These are phyloP conservation scores for Murina feae DNA, from an alignment of 2,113 vertebrate genomes.

Conservation along the genomic window DNA sequence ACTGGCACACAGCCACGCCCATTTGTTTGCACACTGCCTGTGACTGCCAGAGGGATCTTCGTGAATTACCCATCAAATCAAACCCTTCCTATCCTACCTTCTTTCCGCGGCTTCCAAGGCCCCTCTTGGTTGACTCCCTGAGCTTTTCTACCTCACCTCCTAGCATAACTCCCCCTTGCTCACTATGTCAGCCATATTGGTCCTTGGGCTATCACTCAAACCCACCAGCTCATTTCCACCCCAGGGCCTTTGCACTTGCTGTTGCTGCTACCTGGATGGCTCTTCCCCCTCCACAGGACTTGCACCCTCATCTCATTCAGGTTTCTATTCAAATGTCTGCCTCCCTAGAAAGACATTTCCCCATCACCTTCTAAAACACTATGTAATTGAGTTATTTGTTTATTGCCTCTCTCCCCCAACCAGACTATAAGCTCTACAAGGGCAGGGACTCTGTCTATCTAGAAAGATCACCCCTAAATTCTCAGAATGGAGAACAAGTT, in stretches of 20 bases:
- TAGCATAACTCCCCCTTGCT: fast-evolving
- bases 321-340: background rate
- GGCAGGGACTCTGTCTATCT: background rate
- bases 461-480: background rate
- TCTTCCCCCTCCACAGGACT: background rate
- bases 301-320: background rate
- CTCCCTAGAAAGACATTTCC: background rate
- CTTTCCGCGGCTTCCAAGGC: background rate
- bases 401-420: background rate
- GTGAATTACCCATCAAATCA: background rate
- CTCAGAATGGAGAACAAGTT: background rate
- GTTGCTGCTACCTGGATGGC: background rate
- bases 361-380: background rate
- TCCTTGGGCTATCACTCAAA: background rate
- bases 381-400: background rate
- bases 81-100: background rate
- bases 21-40: fast-evolving
- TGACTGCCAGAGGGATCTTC: background rate
- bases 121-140: background rate
- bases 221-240: background rate
- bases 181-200: background rate
- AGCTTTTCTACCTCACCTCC: background rate
- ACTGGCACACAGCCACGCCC: background rate
- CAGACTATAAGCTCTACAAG: background rate
- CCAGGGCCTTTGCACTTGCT: conserved; percentile 18